Conservation (phyloP, 1,140 invertebrate genomes). For the Agraylea sexmaculata region DNA sequence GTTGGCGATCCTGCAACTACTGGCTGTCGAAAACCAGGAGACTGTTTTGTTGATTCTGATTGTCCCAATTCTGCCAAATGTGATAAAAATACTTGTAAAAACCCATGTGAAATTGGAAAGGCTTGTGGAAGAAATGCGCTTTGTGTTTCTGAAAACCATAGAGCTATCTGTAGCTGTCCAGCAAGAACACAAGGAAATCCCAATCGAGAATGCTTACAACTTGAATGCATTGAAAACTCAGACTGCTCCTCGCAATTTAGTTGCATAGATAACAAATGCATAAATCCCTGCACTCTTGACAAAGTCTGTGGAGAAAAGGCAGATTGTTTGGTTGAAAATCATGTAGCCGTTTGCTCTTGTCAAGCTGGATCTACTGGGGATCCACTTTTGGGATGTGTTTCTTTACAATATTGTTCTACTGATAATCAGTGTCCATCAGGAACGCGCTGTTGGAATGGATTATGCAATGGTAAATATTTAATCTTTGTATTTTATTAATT, state of each 20-base stretch:
- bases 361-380: conserved; percentile 72
- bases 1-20: conserved; percentile 56
- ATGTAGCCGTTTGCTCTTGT: conserved; percentile 70
- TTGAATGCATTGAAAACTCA: conserved; percentile 67
- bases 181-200: conserved; percentile 65
- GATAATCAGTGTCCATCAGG: conserved; percentile 69
- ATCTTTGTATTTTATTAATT: conserved; percentile 12
- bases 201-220: conserved; percentile 51
- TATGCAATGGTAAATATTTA: conserved; percentile 55
- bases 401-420: conserved; percentile 62
- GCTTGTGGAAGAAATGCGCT: conserved; percentile 65
- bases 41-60: conserved; percentile 68
- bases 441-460: conserved; percentile 66
- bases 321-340: conserved; percentile 55
- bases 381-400: conserved; percentile 68
- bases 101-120: conserved; percentile 57
- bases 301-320: conserved; percentile 75
- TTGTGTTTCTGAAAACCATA: conserved; percentile 55
- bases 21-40: conserved; percentile 64
- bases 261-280: conserved; percentile 68
- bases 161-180: conserved; percentile 62
- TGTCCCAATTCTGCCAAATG: conserved; percentile 70
- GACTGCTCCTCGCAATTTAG: conserved; percentile 60
- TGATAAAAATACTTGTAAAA: conserved; percentile 61
- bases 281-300: conserved; percentile 64